Conservation (phyloP, 2,888 invertebrate genomes). For the Kuschelorhynchus macadamiae region DNA sequence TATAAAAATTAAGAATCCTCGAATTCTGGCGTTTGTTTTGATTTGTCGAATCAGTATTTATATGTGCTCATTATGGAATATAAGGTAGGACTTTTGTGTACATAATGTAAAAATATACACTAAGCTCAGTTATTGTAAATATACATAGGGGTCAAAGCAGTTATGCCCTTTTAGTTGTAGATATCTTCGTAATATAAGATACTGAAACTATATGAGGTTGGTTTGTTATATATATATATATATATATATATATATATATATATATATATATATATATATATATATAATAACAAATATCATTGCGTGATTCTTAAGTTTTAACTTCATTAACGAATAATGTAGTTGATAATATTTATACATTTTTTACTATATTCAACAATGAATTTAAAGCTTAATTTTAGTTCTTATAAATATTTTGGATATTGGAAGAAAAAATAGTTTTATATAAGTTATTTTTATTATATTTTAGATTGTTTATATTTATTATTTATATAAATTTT, state of each 20-base stretch:
- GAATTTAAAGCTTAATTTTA: too few relatives aligned
- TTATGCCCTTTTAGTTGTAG: constrained; percentile 25
- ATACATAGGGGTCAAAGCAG: constrained; percentile 29
- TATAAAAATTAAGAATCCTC: constrained; percentile 4
- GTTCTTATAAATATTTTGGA: too few relatives aligned
- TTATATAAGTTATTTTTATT: too few relatives aligned
- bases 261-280: neutral
- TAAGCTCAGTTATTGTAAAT: constrained; percentile 31
- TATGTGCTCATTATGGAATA: constrained; percentile 6
- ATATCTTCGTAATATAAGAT: neutral
- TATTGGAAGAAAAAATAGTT: too few relatives aligned
- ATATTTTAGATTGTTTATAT: too few relatives aligned
- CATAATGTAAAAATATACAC: constrained; percentile 23
- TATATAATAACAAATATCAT: neutral
- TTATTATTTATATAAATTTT: too few relatives aligned
- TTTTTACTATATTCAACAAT: too few relatives aligned
- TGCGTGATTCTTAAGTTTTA: too few relatives aligned
- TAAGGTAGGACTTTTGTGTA: constrained; percentile 15
- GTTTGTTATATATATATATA: neutral
- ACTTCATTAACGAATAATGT: too few relatives aligned
- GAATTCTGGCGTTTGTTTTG: neutral
- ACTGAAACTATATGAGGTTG: neutral
- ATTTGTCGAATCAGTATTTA: constrained; percentile 11
- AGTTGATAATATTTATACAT: too few relatives aligned
- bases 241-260: neutral